phyloP scores from a whole-genome alignment of 1,140 invertebrate genomes.

The Nephotettix cincticeps region DNA sequence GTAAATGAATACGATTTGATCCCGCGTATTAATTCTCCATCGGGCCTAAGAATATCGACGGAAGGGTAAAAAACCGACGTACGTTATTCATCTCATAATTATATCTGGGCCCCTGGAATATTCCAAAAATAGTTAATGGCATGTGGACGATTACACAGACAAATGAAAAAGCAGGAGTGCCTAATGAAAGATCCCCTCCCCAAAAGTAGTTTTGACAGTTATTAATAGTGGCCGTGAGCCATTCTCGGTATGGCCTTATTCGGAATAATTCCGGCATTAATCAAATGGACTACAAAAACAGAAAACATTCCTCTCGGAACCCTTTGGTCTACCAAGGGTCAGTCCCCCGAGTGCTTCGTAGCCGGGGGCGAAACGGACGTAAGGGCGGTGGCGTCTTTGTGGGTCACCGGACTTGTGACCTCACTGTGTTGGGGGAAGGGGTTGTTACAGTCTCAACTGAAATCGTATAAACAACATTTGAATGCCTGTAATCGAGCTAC shows the following conservation, averaged over 20 bases:
- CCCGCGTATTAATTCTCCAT: too few relatives aligned
- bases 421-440: too few relatives aligned
- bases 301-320: slow-evolving; percentile 15
- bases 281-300: slow-evolving; percentile 14
- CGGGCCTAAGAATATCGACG: too few relatives aligned
- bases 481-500: too few relatives aligned
- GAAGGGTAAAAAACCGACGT: too few relatives aligned
- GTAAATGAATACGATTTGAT: too few relatives aligned
- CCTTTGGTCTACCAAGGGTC: neutral
- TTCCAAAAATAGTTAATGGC: slow-evolving; percentile 19
- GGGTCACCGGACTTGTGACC: too few relatives aligned
- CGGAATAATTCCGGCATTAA: slow-evolving; percentile 19
- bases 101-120: slow-evolving; percentile 5
- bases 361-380: too few relatives aligned
- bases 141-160: neutral
- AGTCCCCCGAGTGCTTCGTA: too few relatives aligned
- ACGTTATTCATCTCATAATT: slow-evolving; percentile 1
- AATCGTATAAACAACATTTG: too few relatives aligned
- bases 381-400: too few relatives aligned
- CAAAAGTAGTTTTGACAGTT: slow-evolving; percentile 11
- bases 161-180: neutral
- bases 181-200: slow-evolving; percentile 2
- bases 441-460: too few relatives aligned
- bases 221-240: slow-evolving; percentile 16
- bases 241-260: slow-evolving; percentile 14